A percentile compares a stretch with the other conserved stretches of the same genome.
These are phyloP conservation scores for Rhea americana DNA, from an alignment of 2,113 vertebrate genomes.

Conservation along the genomic window DNA sequence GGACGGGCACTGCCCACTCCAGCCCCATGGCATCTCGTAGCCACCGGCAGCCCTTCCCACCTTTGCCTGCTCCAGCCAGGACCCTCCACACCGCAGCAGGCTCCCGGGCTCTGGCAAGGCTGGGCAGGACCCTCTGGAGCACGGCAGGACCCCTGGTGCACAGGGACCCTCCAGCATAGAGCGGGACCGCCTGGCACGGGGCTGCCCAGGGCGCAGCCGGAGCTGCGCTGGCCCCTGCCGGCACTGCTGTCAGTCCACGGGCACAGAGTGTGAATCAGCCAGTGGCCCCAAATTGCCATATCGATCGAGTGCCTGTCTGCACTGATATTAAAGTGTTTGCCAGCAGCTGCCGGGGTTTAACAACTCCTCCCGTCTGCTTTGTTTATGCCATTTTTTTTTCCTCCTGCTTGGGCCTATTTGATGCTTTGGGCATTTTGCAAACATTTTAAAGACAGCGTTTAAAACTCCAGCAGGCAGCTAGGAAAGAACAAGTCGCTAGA, in stretches of 20 bases:
- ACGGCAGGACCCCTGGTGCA: neutral
- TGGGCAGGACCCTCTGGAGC: too few species aligned
- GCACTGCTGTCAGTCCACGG: accelerated
- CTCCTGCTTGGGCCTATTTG: neutral
- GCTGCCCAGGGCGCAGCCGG: neutral
- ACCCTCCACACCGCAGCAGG: too few species aligned
- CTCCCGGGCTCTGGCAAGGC: too few species aligned
- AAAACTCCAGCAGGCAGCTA: neutral
- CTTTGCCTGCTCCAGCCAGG: too few species aligned
- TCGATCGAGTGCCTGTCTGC: accelerated
- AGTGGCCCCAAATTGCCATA: accelerated
- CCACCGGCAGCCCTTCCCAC: neutral
- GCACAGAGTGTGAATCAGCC: neutral
- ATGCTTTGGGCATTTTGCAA: neutral
- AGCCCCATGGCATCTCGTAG: neutral
- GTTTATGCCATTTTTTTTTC: neutral
- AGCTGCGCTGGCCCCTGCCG: neutral
- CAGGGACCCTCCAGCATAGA: accelerated
- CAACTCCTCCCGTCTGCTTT: constrained; percentile 18
- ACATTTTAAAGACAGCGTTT: neutral
- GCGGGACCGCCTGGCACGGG: accelerated
- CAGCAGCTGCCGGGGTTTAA: neutral
- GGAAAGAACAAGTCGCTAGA: accelerated
- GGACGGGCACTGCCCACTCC: neutral
- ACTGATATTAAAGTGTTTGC: neutral